Evolutionary conservation across 2,113 vertebrate genomes (phyloP).

Genomic region (Nothoprocta perdicaria): DNA sequence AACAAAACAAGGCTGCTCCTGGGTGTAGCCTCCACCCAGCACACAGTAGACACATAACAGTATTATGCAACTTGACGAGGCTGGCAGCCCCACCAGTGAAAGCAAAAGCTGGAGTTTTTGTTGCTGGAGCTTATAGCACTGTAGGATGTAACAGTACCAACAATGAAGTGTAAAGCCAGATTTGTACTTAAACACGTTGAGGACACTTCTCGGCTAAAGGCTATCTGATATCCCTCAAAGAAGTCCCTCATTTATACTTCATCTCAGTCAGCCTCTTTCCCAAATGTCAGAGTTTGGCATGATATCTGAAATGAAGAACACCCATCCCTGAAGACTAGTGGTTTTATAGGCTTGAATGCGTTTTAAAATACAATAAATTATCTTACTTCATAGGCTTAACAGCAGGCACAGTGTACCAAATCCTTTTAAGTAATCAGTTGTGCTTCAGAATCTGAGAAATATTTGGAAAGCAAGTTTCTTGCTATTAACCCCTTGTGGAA

Average conservation of each 20-base stretch:
- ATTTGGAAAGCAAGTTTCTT: neutral
- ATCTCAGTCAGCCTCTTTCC: constrained; percentile 4
- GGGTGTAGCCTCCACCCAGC: neutral
- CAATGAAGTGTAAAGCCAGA: neutral
- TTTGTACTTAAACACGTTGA: neutral
- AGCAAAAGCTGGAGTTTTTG: neutral
- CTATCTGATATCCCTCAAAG: neutral
- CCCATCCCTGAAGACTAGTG: constrained; percentile 11
- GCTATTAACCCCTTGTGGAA: constrained; percentile 11
- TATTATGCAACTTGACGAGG: neutral
- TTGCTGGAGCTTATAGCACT: neutral
- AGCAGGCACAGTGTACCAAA: constrained; percentile 12
- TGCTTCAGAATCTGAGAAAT: neutral
- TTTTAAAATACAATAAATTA: constrained; percentile 48
- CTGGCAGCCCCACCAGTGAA: neutral
- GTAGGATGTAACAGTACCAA: neutral
- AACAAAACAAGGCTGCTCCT: neutral
- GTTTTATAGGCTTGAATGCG: constrained; percentile 42
- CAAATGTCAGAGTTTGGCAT: constrained; percentile 15
- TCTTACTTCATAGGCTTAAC: constrained; percentile 36
- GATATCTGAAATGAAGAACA: constrained; percentile 13
- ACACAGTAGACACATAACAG: neutral
- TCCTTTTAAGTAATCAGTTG: constrained; percentile 10
- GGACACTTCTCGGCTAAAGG: neutral
- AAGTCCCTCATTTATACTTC: neutral